These are phyloP conservation scores for Adelges cooleyi DNA, from an alignment of 1,140 invertebrate genomes.

Conservation along the genomic window DNA sequence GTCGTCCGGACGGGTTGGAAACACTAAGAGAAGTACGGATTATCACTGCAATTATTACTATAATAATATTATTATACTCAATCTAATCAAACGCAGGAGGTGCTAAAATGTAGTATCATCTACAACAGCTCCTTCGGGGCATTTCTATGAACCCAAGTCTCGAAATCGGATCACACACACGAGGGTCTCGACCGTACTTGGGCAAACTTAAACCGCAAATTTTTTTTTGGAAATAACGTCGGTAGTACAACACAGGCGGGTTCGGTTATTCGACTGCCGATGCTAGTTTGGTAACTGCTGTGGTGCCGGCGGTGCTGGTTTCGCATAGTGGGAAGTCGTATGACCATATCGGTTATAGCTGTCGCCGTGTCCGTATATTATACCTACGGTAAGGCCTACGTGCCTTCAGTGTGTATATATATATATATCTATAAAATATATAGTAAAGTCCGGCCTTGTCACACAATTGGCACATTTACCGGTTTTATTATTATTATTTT, in stretches of 20 bases:
- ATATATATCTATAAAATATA: too few species aligned
- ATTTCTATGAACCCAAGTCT: too few species aligned
- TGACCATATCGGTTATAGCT: constrained; percentile 27
- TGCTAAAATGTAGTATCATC: too few species aligned
- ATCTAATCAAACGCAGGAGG: neutral
- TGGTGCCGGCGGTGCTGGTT: neutral
- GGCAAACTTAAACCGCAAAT: too few species aligned
- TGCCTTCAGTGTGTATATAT: neutral
- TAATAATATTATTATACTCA: neutral
- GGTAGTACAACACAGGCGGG: too few species aligned
- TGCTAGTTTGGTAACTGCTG: constrained; percentile 14
- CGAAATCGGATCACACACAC: too few species aligned
- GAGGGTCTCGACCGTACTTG: too few species aligned
- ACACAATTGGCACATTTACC: neutral
- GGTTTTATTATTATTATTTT: neutral
- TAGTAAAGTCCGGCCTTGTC: constrained; percentile 14
- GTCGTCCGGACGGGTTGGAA: neutral
- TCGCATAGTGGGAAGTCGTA: constrained; percentile 15
- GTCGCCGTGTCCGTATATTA: neutral
- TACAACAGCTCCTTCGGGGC: too few species aligned
- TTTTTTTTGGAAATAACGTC: too few species aligned
- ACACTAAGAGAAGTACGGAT: neutral
- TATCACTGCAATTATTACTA: neutral
- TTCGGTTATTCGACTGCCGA: too few species aligned
- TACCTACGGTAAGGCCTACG: constrained; percentile 17